A percentile compares a stretch with the other conserved stretches of the same genome.
Evolutionary conservation across 2,797 vertebrate species (phyloP).

Genomic region (Coranthus polyacanthus): DNA sequence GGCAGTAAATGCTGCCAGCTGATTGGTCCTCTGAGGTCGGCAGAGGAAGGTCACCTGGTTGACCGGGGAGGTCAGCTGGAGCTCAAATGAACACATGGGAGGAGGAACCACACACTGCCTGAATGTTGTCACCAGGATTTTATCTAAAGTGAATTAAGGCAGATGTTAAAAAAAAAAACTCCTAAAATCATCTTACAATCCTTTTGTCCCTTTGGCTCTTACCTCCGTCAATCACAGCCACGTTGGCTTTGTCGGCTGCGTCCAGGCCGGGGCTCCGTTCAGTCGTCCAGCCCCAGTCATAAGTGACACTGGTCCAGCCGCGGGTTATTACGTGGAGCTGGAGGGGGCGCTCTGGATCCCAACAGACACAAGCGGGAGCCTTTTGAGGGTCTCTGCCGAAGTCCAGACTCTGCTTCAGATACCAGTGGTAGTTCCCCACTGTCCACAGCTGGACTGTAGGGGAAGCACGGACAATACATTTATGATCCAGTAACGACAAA

Average conservation of each 20-base stretch:
- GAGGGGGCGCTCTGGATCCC: constrained; percentile 88
- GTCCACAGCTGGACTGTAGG: constrained; percentile 94
- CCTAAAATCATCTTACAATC: not conserved
- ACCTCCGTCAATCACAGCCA: constrained; percentile 97
- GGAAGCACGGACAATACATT: accelerated
- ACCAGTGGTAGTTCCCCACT: constrained; percentile 97
- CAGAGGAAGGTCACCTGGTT: constrained; percentile 91
- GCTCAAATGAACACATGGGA: constrained; percentile 91
- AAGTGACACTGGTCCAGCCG: constrained; percentile 88
- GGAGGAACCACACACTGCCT: constrained; percentile 91
- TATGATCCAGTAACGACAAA: too few species aligned
- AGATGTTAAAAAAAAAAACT: not conserved
- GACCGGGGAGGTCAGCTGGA: constrained; percentile 85
- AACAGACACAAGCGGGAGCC: constrained; percentile 86
- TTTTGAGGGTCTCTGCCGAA: constrained; percentile 83
- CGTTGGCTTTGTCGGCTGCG: constrained; percentile 83
- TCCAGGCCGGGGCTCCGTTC: constrained; percentile 85
- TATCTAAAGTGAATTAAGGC: constrained; percentile 80
- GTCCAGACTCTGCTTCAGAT: constrained; percentile 94
- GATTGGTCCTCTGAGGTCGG: constrained; percentile 80
- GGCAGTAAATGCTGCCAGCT: constrained; percentile 89
- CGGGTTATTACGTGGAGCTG: constrained; percentile 88
- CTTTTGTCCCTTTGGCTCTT: constrained; percentile 38
- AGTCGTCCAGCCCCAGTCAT: constrained; percentile 92
- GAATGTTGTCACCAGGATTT: constrained; percentile 92